Conservation (phyloP, 2,797 vertebrate species). For the Menidia menidia region DNA sequence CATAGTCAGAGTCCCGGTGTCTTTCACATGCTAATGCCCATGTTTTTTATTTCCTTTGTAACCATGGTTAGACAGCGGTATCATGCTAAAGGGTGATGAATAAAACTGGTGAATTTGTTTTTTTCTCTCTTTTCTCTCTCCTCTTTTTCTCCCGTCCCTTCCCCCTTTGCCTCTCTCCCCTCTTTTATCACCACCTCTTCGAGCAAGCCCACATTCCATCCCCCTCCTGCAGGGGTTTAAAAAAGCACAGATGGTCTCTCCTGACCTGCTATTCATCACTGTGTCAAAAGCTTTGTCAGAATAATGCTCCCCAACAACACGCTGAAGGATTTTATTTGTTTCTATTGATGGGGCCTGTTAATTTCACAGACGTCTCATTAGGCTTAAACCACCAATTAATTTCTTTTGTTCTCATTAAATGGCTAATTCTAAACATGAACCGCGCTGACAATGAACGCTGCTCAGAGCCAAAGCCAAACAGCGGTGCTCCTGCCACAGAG, state of each 20-base stretch:
- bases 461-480: slow-evolving; percentile 72
- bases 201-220: slow-evolving; percentile 74
- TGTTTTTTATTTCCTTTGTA: slow-evolving; percentile 86
- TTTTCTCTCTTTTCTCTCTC: slow-evolving; percentile 69
- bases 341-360: slow-evolving; percentile 93
- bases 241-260: slow-evolving; percentile 93
- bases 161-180: slow-evolving; percentile 38
- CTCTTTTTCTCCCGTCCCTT: slow-evolving; percentile 27
- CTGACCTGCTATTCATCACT: slow-evolving; percentile 90
- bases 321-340: slow-evolving; percentile 93
- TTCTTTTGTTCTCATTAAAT: slow-evolving; percentile 96
- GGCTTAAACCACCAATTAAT: slow-evolving; percentile 98
- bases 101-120: slow-evolving; percentile 84
- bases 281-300: slow-evolving; percentile 89
- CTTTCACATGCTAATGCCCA: slow-evolving; percentile 91
- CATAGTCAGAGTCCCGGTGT: slow-evolving; percentile 83
- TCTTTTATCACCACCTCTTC: slow-evolving; percentile 80
- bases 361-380: slow-evolving; percentile 97
- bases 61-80: slow-evolving; percentile 80
- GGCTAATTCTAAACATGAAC: slow-evolving; percentile 93
- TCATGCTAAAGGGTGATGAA: slow-evolving; percentile 88
- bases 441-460: slow-evolving; percentile 78
- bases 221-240: slow-evolving; percentile 78
- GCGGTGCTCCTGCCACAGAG: slow-evolving; percentile 59
- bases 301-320: slow-evolving; percentile 86